A percentile compares a stretch with the other conserved stretches of the same genome.
Conservation (phyloP, 2,797 vertebrate genomes). For the Eospalax fontanierii region DNA sequence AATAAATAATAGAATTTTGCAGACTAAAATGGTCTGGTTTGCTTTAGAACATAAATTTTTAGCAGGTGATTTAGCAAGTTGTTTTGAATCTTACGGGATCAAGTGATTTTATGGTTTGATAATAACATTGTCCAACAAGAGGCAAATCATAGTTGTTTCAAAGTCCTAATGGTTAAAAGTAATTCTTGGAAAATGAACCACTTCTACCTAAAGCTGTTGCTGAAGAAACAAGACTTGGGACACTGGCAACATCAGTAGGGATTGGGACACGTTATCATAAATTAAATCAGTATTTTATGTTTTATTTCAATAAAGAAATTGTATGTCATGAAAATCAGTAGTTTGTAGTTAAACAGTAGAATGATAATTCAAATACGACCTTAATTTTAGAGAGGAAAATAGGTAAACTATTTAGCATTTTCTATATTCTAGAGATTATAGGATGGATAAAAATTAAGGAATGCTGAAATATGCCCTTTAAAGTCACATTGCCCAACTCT, state of each 20-base stretch:
- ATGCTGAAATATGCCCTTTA: background rate
- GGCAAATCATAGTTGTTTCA: background rate
- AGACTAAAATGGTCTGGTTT: background rate
- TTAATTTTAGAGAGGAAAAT: background rate
- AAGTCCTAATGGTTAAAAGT: background rate
- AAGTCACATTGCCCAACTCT: background rate
- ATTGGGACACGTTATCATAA: background rate
- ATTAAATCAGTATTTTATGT: constrained; percentile 1
- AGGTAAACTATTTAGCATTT: background rate
- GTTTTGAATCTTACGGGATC: background rate
- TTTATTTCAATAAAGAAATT: background rate
- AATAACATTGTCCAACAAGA: background rate
- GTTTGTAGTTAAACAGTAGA: background rate
- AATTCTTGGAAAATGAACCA: background rate
- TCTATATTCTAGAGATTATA: background rate
- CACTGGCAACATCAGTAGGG: background rate
- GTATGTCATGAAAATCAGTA: background rate
- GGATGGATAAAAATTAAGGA: background rate
- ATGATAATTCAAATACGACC: background rate
- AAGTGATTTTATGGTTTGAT: background rate
- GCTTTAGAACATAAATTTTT: background rate
- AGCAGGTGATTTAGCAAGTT: background rate
- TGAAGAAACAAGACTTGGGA: background rate
- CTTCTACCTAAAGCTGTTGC: background rate
- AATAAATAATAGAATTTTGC: background rate